Evolutionary conservation across 2,888 invertebrate genomes (phyloP), one percentile per base, ranked within the genome.

Genomic region (Nemotelus pantherinus): DNA sequence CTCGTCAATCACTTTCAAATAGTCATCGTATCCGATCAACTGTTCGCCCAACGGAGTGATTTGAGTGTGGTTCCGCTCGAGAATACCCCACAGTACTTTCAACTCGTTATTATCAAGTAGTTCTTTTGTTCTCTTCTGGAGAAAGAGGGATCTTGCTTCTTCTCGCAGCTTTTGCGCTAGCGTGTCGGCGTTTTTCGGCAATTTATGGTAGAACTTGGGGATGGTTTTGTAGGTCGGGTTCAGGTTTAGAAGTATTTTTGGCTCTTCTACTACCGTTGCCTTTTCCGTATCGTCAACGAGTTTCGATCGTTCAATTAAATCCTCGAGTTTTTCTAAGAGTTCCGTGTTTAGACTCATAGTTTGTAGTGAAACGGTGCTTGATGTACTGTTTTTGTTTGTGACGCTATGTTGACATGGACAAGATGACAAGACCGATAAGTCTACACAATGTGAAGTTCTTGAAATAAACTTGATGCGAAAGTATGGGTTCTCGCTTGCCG

Each of bases 61-160:
- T 79, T 91, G 92, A 39, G 93, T 94, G 82, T 95, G 94, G 76
- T 94, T 91, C 81, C 94, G 92, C 85, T 97, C 95, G 80, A 98
- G 86, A 75, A 95, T 87, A 64, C 92, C 90, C 95, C 96, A 97
- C 0, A 98, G 87, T 60, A 93, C 91, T 86, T 94, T 93, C 72
- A 97, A 86, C 86, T 98, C 97, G 84, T 93, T 93, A 84, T 95
- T 95, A 85, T 96, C 95, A 44, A 98, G 86, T 48, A 97, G 87
- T 83, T 95, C 93, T 82, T 93, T 91, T 79, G 95, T 95, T 83
- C 94, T 92, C 84, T 94, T 91, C 86, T 97, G 95, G 67, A 98
- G 87, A 85, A 97, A 95, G 79, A 95, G 90, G 2, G 96, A 95
- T 83, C 96, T 89, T 0, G 96, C 94, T 86, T 97, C 97, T 86